Evolutionary conservation across 2,797 vertebrate genomes (phyloP).

Genomic region (Rhynchonycteris naso): DNA sequence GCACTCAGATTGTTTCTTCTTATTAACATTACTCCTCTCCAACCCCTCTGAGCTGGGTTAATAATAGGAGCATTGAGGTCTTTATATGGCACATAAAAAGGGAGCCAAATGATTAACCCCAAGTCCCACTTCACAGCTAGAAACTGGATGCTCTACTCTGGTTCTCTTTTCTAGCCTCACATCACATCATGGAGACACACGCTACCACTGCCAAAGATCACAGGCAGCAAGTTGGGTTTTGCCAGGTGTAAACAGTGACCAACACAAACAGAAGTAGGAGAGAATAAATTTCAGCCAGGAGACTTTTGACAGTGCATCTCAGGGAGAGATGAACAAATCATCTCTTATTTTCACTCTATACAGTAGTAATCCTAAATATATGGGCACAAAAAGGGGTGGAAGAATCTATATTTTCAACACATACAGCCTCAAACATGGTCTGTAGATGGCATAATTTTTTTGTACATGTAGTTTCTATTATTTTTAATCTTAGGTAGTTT

Average conservation of each 20-base stretch:
- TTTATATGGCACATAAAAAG: constrained; percentile 32
- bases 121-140: neutral
- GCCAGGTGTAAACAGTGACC: no score
- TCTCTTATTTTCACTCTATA: neutral
- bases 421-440: neutral
- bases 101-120: constrained; percentile 17
- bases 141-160: neutral
- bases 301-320: neutral
- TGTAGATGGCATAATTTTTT: neutral
- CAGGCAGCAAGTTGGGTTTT: neutral
- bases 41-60: neutral
- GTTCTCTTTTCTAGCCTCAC: neutral
- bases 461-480: neutral
- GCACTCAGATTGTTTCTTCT: constrained; percentile 24
- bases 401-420: constrained; percentile 29
- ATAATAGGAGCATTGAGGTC: neutral
- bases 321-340: neutral
- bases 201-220: neutral
- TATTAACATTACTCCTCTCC: constrained; percentile 40
- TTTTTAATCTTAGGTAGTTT: constrained; percentile 22
- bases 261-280: neutral
- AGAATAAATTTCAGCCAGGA: neutral
- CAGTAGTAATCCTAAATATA: neutral
- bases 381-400: neutral
- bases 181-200: neutral